phyloP scores from a whole-genome alignment of 2,888 invertebrate genomes.

The Celastrina argiolus region DNA sequence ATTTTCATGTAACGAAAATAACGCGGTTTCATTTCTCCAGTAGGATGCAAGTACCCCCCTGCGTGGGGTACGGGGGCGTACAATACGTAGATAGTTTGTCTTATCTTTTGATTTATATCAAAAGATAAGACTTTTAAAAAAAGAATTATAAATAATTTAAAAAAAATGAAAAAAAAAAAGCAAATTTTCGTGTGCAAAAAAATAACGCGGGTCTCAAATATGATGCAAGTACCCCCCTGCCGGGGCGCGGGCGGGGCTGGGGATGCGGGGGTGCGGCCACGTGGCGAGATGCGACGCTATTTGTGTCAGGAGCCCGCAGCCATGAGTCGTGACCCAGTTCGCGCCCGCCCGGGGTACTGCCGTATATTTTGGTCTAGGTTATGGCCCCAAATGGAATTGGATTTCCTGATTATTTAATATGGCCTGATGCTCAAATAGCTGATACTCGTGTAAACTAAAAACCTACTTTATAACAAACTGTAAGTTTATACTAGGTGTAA shows the following conservation, averaged over 20 bases:
- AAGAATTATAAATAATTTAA: not conserved
- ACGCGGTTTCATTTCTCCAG: too few species aligned
- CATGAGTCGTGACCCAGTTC: slow-evolving; percentile 74
- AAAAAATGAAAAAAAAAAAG: not conserved
- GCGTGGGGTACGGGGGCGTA: too few species aligned
- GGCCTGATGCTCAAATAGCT: not conserved
- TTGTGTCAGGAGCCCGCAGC: slow-evolving; percentile 73
- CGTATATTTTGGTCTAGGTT: slow-evolving; percentile 71
- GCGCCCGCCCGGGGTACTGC: slow-evolving; percentile 54
- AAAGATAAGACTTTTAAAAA: too few species aligned
- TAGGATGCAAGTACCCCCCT: too few species aligned
- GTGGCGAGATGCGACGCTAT: slow-evolving; percentile 67
- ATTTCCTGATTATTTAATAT: slow-evolving; percentile 12
- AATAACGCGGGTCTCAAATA: slow-evolving; percentile 11
- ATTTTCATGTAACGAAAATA: too few species aligned
- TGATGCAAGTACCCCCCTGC: slow-evolving; percentile 26
- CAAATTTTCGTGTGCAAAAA: not conserved
- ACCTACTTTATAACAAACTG: not conserved
- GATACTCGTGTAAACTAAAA: not conserved
- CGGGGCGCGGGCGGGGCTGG: slow-evolving; percentile 34
- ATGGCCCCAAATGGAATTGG: slow-evolving; percentile 41
- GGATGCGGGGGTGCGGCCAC: slow-evolving; percentile 45
- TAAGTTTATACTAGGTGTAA: too few species aligned
- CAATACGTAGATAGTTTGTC: too few species aligned
- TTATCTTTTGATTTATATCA: too few species aligned